Evolutionary conservation across 1,140 invertebrate genomes (phyloP).

Genomic region (Lucilia sericata): DNA sequence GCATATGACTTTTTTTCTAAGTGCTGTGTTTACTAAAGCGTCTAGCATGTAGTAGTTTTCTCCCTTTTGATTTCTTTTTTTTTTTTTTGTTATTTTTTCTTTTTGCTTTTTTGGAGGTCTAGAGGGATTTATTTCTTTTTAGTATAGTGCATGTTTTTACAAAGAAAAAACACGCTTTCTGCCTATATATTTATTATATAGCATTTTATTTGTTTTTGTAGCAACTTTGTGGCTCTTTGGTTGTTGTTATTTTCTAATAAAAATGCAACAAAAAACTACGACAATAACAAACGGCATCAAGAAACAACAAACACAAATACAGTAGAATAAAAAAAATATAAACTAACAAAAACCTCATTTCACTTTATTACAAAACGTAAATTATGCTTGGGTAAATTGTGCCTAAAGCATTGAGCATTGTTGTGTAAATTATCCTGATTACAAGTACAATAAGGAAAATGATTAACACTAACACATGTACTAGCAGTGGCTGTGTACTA

Average conservation of each 20-base stretch:
- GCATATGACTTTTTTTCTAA: slow-evolving; percentile 22
- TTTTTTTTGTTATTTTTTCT: neutral
- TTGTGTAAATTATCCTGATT: slow-evolving; percentile 43
- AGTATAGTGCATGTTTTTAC: neutral
- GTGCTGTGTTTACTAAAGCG: slow-evolving; percentile 37
- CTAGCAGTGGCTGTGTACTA: neutral
- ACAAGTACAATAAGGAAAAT: slow-evolving; percentile 40
- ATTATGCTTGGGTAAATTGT: slow-evolving; percentile 37
- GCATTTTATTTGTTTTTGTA: neutral
- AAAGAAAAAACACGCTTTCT: slow-evolving; percentile 5
- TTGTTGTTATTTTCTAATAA: neutral
- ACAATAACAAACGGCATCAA: neutral
- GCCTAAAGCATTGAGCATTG: slow-evolving; percentile 31
- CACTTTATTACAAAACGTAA: slow-evolving; percentile 24
- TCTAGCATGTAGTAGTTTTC: neutral
- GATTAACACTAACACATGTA: slow-evolving; percentile 34
- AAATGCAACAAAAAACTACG: neutral
- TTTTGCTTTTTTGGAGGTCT: neutral
- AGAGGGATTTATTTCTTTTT: slow-evolving; percentile 29
- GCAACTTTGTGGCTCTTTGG: neutral
- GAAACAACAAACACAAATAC: neutral
- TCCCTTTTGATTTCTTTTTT: slow-evolving; percentile 10
- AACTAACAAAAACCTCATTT: slow-evolving; percentile 29
- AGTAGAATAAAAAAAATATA: neutral
- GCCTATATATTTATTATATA: neutral